These are phyloP conservation scores for Hemistola chrysoprasaria DNA, from an alignment of 2,888 invertebrate species.

Conservation along the genomic window DNA sequence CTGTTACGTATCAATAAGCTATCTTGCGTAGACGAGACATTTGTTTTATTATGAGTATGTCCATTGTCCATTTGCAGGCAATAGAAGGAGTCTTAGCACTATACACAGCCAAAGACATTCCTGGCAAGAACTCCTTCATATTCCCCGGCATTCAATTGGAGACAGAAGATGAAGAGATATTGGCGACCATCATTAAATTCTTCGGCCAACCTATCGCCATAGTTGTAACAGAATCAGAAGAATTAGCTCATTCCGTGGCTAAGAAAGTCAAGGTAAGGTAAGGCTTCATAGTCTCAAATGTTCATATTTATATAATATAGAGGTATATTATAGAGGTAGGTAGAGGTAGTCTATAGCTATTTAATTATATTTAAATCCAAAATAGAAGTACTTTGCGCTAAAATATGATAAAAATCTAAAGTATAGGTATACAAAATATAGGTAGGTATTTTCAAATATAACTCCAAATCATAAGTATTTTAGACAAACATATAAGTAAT, in stretches of 20 bases:
- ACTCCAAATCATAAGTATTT: too few relatives aligned
- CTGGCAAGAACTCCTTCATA: conserved; percentile 84
- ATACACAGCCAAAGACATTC: conserved; percentile 85
- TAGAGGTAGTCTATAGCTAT: too few relatives aligned
- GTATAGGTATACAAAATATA: too few relatives aligned
- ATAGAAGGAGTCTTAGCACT: conserved; percentile 85
- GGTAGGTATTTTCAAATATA: too few relatives aligned
- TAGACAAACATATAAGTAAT: too few relatives aligned
- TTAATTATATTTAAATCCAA: too few relatives aligned
- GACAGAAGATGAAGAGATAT: conserved; percentile 72
- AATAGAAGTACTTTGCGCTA: too few relatives aligned
- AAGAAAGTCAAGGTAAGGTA: conserved; percentile 75
- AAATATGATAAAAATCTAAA: too few relatives aligned
- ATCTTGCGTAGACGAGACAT: not conserved
- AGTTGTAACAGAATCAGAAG: conserved; percentile 83
- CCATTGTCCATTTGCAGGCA: conserved; percentile 56
- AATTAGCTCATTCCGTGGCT: conserved; percentile 79
- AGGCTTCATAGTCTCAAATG: too few relatives aligned
- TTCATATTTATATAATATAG: too few relatives aligned
- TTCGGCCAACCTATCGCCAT: conserved; percentile 88
- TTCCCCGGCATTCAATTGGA: conserved; percentile 53
- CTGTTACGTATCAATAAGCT: too few relatives aligned
- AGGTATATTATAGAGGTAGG: too few relatives aligned
- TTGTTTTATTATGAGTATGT: not conserved
- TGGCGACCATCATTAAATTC: conserved; percentile 81